Percentiles rank a stretch among this genome's conserved stretches.
Evolutionary conservation across 2,888 invertebrate genomes (phyloP).

Genomic region (Trachelus iudaicus): DNA sequence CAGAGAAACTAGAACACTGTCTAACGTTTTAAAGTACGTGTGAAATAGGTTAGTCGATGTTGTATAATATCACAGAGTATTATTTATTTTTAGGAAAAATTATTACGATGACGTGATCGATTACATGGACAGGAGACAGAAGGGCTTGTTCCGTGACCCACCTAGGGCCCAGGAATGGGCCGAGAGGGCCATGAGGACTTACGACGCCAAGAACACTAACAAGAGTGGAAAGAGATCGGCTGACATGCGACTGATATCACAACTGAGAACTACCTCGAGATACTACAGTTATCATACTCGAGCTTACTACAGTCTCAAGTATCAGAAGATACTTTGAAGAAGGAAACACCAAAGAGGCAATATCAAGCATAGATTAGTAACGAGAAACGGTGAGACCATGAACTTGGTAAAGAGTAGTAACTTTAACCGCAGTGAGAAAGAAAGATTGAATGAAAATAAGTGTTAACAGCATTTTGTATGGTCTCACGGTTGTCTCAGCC

Average conservation of each 20-base stretch:
- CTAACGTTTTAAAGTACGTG: not conserved
- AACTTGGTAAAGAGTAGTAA: not conserved
- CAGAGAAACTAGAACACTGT: not conserved
- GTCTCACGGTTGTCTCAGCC: not conserved
- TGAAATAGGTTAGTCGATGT: not conserved
- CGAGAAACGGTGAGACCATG: not conserved
- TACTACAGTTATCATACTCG: conserved; percentile 63
- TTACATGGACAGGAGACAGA: conserved; percentile 81
- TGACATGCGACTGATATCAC: conserved; percentile 55
- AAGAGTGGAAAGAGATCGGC: conserved; percentile 54
- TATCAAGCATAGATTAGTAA: not conserved
- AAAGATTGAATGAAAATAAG: not conserved
- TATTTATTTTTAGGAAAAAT: conserved; percentile 70
- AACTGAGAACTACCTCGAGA: conserved; percentile 49
- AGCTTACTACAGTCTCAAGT: conserved; percentile 63
- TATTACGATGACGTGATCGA: conserved; percentile 89
- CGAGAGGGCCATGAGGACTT: conserved; percentile 82
- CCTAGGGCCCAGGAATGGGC: conserved; percentile 89
- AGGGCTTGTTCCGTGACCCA: conserved; percentile 75
- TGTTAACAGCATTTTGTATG: not conserved
- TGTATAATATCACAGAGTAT: not conserved
- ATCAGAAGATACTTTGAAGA: conserved; percentile 56
- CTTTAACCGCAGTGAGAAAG: not conserved
- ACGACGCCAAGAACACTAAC: conserved; percentile 60
- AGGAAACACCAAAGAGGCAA: not conserved